Base-by-base conservation (phyloP, 2,797 vertebrate genomes). In the Jordanella pulchra region DNA sequence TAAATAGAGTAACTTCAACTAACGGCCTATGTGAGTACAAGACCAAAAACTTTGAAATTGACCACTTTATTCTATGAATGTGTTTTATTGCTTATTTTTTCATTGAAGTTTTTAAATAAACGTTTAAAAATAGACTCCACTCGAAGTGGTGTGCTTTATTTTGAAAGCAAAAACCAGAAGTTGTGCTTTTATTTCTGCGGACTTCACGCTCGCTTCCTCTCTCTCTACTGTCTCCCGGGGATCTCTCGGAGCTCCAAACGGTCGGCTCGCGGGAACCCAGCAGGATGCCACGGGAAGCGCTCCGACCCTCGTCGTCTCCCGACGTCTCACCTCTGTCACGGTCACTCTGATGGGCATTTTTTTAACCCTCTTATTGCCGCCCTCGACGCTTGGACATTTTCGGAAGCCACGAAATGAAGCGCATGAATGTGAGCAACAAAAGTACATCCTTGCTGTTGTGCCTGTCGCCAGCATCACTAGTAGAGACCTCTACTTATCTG, bases 361-460 rank as follows among this genome's bases (percentile, higher is more conserved):
- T 82, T 39, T 7, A 7, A 79, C 18, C 84, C 10, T 51, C 78
- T 71, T 60, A 55, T 90, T 80, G 67, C 80, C 87, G 77, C 74
- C 87, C 87, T 84, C 87, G 47, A 84, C 87, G 88, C 84, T 86
- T 67, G 92, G 93, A 94, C 92, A 86, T 89, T 86, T 85, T 79
- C 80, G 71, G 84, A 87, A 89, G 87, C 78, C 80, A 15, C 84
- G 82, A 89, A 82, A 95, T 94, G 93, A 95, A 94, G 89, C 92
- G 93, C 85, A 91, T 94, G 93, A 94, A 95, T 88, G 94, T 95
- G 93, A 95, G 94, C 91, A 87, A 90, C 89, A 87, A 87, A 92
- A 89, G 92, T 92, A 89, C 89, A 80, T 42, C 45, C 45, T 84
- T 82, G 85, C 87, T 84, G 85, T 86, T 75, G 83, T 87, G 78